These are phyloP conservation scores for Gobiocypris rarus DNA, from an alignment of 2,113 vertebrate species.

Conservation along the genomic window DNA sequence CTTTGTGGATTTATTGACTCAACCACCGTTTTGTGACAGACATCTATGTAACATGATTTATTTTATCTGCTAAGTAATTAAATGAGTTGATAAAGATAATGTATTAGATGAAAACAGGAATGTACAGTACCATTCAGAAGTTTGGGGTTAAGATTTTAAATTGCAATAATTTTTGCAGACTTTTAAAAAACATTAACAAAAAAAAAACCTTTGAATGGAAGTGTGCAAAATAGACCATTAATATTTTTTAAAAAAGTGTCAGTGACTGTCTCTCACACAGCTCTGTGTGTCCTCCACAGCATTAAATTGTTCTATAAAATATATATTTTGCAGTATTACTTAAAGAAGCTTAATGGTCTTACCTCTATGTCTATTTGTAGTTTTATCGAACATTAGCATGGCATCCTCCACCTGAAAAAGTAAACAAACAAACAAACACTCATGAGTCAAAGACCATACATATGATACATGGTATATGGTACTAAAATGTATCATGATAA, in stretches of 20 bases:
- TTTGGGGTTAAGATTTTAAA: not conserved
- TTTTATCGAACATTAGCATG: slow-evolving; percentile 99
- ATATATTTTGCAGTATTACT: not conserved
- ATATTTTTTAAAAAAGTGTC: not conserved
- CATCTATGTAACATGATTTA: not conserved
- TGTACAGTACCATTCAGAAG: not conserved
- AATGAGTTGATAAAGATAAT: not conserved
- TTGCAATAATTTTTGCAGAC: not conserved
- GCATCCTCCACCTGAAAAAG: slow-evolving; percentile 93
- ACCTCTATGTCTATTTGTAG: slow-evolving; percentile 99
- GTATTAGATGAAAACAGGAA: not conserved
- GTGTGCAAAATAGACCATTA: not conserved
- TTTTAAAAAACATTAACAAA: not conserved
- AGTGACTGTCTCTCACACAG: not conserved
- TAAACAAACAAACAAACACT: slow-evolving; percentile 64
- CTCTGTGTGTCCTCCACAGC: not conserved
- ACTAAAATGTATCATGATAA: no score
- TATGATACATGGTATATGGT: no score
- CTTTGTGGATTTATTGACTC: not conserved
- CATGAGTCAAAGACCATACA: not conserved
- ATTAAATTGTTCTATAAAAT: not conserved
- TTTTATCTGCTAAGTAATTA: not conserved
- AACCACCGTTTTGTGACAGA: not conserved
- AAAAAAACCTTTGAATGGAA: not conserved
- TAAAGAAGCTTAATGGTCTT: slow-evolving; percentile 68